Conservation (phyloP, 2,888 invertebrate species). For the Sarcophaga caerulescens region DNA sequence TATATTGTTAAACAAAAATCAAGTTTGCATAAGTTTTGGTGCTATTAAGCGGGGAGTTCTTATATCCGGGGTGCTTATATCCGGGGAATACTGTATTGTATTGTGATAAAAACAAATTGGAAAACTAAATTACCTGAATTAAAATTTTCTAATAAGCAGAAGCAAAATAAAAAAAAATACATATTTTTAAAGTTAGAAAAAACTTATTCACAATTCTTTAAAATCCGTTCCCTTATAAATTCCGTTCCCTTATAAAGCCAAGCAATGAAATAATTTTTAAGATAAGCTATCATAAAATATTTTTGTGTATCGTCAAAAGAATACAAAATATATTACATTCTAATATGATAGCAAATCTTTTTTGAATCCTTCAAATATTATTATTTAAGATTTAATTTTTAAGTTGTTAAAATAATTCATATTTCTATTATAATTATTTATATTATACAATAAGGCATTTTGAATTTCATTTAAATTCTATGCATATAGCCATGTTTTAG, state of each 20-base stretch:
- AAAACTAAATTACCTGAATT: constrained; percentile 20
- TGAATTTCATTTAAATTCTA: constrained; percentile 37
- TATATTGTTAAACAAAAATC: too few species aligned
- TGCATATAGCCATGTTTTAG: constrained; percentile 47
- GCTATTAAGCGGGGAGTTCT: too few species aligned
- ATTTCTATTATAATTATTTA: constrained; percentile 21
- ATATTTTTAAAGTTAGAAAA: neutral
- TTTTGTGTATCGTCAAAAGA: too few species aligned
- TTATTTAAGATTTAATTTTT: constrained; percentile 40
- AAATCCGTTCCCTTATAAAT: constrained; percentile 34
- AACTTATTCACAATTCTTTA: constrained; percentile 21
- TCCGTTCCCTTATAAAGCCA: constrained; percentile 27
- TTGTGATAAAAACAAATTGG: constrained; percentile 45
- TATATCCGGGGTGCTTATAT: too few species aligned
- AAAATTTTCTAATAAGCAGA: constrained; percentile 13
- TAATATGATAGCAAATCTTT: neutral
- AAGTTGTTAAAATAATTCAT: constrained; percentile 47
- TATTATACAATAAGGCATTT: constrained; percentile 34
- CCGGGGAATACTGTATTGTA: too few species aligned
- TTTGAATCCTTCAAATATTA: neutral
- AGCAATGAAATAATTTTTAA: too few species aligned
- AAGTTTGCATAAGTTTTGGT: too few species aligned
- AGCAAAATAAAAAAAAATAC: constrained; percentile 3
- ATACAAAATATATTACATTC: too few species aligned
- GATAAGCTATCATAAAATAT: neutral